Evolutionary conservation across 2,888 invertebrate species (phyloP), one percentile per base, ranked within the genome.

Genomic region (Caradrina kadenii): DNA sequence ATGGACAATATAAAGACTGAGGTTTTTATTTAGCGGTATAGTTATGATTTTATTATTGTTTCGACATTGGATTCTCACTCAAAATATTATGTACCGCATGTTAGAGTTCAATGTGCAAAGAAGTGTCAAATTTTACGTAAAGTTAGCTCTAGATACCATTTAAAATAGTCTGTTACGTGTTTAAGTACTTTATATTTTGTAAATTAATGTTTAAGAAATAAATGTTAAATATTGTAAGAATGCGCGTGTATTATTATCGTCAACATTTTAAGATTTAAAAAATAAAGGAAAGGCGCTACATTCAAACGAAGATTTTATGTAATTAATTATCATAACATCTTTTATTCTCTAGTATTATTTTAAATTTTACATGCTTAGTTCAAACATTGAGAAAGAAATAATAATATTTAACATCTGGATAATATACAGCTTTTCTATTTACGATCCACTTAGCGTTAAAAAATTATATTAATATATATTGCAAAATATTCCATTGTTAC

Each of bases 311-410:
- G 90, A 92, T 92, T 93, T 92, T 94, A 93, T 95, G 93, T 95
- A 95, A 95, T 96, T 96, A 95, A 94, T 96, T 95, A 95, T 96
- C 91, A 93, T 96, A 96, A 95, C 96, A 96, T 95, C 94, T 95
- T 95, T 95, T 95, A 95, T 95, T 95, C 94, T 95, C 95, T 96
- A 96, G 95, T 96, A 94, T 94, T 94, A 95, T 95, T 94, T 95
- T 94, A 93, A 95, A 95, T 96, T 96, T 95, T 95, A 95, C 95
- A 95, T 95, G 95, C 95, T 96, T 95, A 95, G 93, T 93, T 94
- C 91, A 95, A 95, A 95, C 95, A 95, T 95, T 94, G 94, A 93
- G 95, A 95, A 93, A 93, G 93, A 94, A 95, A 94, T 94, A 94
- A 94, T 94, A 95, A 95, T 96, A 95, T 94, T 94, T 94, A 94